Evolutionary conservation across 2,797 vertebrate species (phyloP).

Genomic region (Lateolabrax maculatus): DNA sequence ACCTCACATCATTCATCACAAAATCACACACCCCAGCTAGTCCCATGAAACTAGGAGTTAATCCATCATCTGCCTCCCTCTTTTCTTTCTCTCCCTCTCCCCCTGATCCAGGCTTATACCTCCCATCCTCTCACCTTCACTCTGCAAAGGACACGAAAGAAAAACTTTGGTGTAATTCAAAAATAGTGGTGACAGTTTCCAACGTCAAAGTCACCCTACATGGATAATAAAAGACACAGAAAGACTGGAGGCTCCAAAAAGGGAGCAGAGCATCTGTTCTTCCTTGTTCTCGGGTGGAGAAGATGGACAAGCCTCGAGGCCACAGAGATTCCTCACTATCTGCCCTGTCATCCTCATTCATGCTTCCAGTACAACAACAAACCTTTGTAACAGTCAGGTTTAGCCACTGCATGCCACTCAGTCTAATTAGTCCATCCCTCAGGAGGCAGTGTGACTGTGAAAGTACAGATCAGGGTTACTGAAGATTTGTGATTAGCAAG

Average conservation of each 20-base stretch:
- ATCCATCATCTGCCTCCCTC: slow-evolving; percentile 83
- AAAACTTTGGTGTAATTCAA: slow-evolving; percentile 80
- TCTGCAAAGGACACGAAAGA: slow-evolving; percentile 73
- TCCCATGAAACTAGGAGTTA: slow-evolving; percentile 84
- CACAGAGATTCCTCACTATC: slow-evolving; percentile 51
- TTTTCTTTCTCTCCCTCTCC: slow-evolving; percentile 69
- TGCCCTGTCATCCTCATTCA: slow-evolving; percentile 59
- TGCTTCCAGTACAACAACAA: slow-evolving; percentile 46
- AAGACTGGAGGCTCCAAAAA: slow-evolving; percentile 51
- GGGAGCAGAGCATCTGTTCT: slow-evolving; percentile 51
- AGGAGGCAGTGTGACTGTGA: slow-evolving; percentile 39
- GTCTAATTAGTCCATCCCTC: slow-evolving; percentile 69
- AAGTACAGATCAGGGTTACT: slow-evolving; percentile 45
- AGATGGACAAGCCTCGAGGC: slow-evolving; percentile 63
- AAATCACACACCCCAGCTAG: slow-evolving; percentile 79
- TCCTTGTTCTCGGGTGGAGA: slow-evolving; percentile 44
- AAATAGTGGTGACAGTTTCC: slow-evolving; percentile 73
- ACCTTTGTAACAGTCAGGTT: slow-evolving; percentile 53
- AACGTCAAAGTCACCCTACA: slow-evolving; percentile 78
- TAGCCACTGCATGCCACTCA: slow-evolving; percentile 40
- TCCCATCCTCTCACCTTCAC: slow-evolving; percentile 82
- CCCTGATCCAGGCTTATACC: slow-evolving; percentile 78
- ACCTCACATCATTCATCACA: slow-evolving; percentile 82
- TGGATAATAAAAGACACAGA: slow-evolving; percentile 68
- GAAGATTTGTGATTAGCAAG: slow-evolving; percentile 29